Evolutionary conservation across 1,140 invertebrate species (phyloP).

Genomic region (Leucophenga varia): DNA sequence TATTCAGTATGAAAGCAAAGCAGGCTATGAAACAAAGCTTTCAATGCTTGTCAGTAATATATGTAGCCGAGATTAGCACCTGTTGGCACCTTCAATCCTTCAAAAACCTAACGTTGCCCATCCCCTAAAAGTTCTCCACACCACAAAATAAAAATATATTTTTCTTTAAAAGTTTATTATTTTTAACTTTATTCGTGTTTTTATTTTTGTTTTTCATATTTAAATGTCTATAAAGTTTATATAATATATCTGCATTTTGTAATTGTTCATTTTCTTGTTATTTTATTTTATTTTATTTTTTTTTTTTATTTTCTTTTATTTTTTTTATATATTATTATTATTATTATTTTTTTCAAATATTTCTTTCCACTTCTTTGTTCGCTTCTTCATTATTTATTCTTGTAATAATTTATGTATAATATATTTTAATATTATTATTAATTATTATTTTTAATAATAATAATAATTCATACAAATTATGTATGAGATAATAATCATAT

Average conservation of each 20-base stretch:
- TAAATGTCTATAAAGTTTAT: constrained; percentile 57
- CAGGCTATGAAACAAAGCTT: too few relatives aligned
- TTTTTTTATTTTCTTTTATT: constrained; percentile 22
- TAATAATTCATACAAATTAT: too few relatives aligned
- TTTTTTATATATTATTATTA: constrained; percentile 19
- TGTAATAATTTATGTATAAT: constrained; percentile 33
- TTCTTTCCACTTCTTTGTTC: constrained; percentile 5
- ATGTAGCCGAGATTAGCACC: too few relatives aligned
- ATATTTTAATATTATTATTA: constrained; percentile 26
- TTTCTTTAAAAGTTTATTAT: constrained; percentile 56
- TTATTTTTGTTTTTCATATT: constrained; percentile 48
- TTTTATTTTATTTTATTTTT: constrained; percentile 15
- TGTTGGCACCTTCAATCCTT: too few relatives aligned
- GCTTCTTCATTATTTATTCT: constrained; percentile 30
- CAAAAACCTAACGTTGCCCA: too few relatives aligned
- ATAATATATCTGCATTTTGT: constrained; percentile 50
- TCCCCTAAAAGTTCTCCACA: too few relatives aligned
- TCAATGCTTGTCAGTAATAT: too few relatives aligned
- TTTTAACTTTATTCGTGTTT: constrained; percentile 55
- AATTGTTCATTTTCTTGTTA: constrained; percentile 26
- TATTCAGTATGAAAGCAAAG: too few relatives aligned
- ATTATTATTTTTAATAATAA: too few relatives aligned
- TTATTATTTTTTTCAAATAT: constrained; percentile 24
- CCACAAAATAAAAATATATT: too few relatives aligned
- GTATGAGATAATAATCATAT: too few relatives aligned